Conservation (phyloP, 2,113 vertebrate species). For the Macquaria ambigua region DNA sequence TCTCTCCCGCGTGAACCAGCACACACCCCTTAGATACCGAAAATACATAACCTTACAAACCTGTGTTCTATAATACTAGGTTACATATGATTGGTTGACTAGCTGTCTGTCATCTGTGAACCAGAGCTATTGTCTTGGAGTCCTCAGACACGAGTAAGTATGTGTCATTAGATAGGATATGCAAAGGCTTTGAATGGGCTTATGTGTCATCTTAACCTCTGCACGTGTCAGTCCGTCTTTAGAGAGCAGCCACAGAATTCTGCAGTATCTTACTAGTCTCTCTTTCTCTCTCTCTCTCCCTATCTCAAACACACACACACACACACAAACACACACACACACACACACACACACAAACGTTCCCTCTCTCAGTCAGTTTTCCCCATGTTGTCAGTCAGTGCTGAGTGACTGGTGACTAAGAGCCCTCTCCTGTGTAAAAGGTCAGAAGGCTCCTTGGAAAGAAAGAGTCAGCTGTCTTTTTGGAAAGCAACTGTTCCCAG, state of each 20-base stretch:
- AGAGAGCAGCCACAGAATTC: constrained; percentile 55
- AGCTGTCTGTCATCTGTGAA: constrained; percentile 49
- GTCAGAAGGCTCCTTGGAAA: constrained; percentile 67
- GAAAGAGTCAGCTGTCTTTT: constrained; percentile 77
- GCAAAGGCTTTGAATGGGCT: constrained; percentile 66
- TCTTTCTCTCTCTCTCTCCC: not conserved
- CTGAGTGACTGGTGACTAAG: constrained; percentile 80
- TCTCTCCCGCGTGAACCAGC: constrained; percentile 67
- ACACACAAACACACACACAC: constrained; percentile 18
- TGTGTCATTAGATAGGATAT: constrained; percentile 62
- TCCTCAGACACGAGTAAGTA: constrained; percentile 58
- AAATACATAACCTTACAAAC: constrained; percentile 62
- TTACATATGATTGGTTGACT: constrained; percentile 52
- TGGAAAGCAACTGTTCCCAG: constrained; percentile 78
- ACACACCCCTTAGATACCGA: constrained; percentile 70
- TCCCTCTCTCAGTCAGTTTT: constrained; percentile 71
- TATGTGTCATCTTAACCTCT: constrained; percentile 73
- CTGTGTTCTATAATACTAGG: constrained; percentile 38
- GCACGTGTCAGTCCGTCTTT: constrained; percentile 59
- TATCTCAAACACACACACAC: constrained; percentile 17
- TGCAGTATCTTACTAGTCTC: constrained; percentile 38
- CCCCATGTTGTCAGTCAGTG: constrained; percentile 77
- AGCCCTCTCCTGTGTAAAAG: constrained; percentile 71
- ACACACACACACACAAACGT: constrained; percentile 13
- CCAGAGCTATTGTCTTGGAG: constrained; percentile 57